Evolutionary conservation across 2,888 invertebrate species (phyloP).

Genomic region (Melanotus villosus): DNA sequence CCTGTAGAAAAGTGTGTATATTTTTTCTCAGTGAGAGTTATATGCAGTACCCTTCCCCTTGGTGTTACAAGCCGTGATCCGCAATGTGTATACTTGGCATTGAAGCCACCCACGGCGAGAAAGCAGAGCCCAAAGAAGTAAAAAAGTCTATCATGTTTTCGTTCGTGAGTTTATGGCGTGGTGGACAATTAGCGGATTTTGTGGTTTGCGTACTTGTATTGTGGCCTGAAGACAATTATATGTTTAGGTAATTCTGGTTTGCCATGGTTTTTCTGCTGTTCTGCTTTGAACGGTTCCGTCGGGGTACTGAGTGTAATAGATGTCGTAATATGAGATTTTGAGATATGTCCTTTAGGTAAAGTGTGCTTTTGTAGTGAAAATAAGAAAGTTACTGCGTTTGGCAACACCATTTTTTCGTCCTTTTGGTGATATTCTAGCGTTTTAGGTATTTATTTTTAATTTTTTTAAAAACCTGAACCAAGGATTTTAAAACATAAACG

Average conservation of each 20-base stretch:
- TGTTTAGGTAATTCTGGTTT: not conserved
- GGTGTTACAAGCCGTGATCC: not conserved
- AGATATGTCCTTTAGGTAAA: not conserved
- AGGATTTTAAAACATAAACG: too few species aligned
- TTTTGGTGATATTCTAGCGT: too few species aligned
- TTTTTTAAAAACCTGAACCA: too few species aligned
- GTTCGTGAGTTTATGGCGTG: not conserved
- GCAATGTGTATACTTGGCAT: too few species aligned
- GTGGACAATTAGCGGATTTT: not conserved
- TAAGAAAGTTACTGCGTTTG: too few species aligned
- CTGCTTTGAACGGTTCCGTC: not conserved
- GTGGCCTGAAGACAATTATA: not conserved
- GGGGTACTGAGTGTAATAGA: slow-evolving; percentile 1
- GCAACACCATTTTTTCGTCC: too few species aligned
- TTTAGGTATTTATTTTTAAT: too few species aligned
- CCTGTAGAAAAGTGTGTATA: not conserved
- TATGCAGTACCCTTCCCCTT: not conserved
- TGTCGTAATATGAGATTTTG: not conserved
- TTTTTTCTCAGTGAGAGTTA: not conserved
- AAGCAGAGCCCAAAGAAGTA: not conserved
- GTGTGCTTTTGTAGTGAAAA: too few species aligned
- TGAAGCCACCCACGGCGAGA: not conserved
- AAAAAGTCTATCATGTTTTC: slow-evolving; percentile 1
- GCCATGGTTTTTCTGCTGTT: not conserved
- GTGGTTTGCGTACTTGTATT: not conserved